These are phyloP conservation scores for Falco biarmicus DNA, from an alignment of 2,797 vertebrate species.

Conservation along the genomic window DNA sequence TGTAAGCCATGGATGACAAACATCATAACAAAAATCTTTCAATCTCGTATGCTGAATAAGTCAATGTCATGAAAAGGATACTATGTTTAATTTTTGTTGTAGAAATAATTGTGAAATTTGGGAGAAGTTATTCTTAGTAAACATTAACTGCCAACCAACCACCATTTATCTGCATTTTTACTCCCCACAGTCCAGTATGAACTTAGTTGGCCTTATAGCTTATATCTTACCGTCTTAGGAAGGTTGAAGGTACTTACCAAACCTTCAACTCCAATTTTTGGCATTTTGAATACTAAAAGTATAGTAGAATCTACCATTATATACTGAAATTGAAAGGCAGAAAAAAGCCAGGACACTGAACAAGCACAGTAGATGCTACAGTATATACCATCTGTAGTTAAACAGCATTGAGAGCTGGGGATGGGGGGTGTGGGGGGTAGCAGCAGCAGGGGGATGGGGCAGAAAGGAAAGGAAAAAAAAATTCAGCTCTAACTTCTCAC, in stretches of 20 bases:
- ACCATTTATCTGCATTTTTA: not conserved
- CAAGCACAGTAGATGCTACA: not conserved
- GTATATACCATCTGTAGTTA: not conserved
- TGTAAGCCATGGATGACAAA: not conserved
- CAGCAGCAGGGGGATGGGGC: too few relatives aligned
- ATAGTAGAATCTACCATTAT: not conserved
- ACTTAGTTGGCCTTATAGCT: not conserved
- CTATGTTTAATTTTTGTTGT: not conserved
- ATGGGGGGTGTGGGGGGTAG: too few relatives aligned
- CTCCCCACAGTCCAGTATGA: not conserved
- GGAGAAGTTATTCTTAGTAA: not conserved
- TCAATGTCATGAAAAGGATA: not conserved
- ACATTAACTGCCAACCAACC: not conserved
- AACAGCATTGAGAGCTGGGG: not conserved
- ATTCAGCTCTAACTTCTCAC: not conserved
- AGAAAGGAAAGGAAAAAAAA: rapidly evolving
- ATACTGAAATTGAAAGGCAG: not conserved
- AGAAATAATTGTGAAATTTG: not conserved
- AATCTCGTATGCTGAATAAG: not conserved
- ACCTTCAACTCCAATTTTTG: not conserved
- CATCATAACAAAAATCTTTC: not conserved
- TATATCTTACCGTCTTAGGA: not conserved
- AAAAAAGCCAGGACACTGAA: not conserved
- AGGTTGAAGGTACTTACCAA: not conserved
- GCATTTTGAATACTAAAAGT: not conserved